Evolutionary conservation across 1,140 invertebrate genomes (phyloP), one percentile per base, ranked within the genome.

Genomic region (Nomia melanderi): DNA sequence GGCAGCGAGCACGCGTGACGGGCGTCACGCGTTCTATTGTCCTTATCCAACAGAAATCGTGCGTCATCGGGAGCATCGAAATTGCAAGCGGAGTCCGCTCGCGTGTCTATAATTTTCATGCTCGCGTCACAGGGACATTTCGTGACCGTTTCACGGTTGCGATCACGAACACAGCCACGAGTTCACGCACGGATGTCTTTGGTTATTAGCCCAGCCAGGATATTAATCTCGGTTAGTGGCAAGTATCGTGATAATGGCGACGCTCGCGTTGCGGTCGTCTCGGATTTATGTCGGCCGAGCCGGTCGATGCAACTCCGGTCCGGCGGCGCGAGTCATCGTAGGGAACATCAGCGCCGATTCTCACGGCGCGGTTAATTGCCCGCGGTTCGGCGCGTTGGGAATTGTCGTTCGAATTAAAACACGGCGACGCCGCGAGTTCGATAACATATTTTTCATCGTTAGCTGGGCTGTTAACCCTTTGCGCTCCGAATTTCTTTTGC

Each of bases 161-260:
- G 47, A 64, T 50, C 47, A 50, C 20, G 47, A 50, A 50, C 47
- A 50, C 20, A 50, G 20, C 41, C 27, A 25, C 47, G 14, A 29
- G 20, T 53, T 20, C 50, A 53, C 29, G 27, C 39, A 31, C n/a
- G 63, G 76, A 72, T 83, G 74, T 75, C 77, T 79, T 76, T 64
- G 77, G 65, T 84, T 84, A 83, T 76, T 83, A 83, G 74, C 66
- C 63, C 25, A 29, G 47, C 9, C 31, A 31, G 77, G 60, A 83
- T 84, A 83, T 83, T 83, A 83, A 83, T 84, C 57, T 67, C 54
- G 50, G 71, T 79, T 73, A 79, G 76, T 62, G 69, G 77, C 72
- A 84, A 84, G 82, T 84, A 64, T 62, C 77, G 60, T 44, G 77
- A 84, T 80, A 84, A 84, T 80, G 57, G 71, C 64, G 81, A 77